Base-by-base conservation (phyloP, 2,797 vertebrate species). In the Lophura swinhoii region DNA sequence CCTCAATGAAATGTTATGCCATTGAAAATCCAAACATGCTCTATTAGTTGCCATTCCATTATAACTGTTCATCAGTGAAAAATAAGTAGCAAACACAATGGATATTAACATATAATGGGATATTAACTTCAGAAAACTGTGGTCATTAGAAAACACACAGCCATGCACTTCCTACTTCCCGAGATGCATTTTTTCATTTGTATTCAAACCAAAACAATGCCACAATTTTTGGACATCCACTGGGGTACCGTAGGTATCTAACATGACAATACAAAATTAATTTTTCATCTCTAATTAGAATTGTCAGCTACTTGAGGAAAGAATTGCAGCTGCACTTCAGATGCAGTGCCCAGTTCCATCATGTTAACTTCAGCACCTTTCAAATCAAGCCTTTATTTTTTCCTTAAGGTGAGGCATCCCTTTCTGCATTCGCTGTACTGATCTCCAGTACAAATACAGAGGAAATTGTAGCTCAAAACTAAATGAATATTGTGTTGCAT, bases 401-500 rank as follows among this genome's bases (percentile, higher is more conserved):
- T 41, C 41, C 75, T 72, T 48, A n/a, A 77, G 62, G 78, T 62
- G 66, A 82, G 72, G 90, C 73, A 49, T 62, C 75, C 85, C 89
- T 94, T 96, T 91, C 81, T 88, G 89, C 80, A 53, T 41, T 90
- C 0, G 0, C 59, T 68, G 71, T 22, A 88, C 84, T 95, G 82
- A 87, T 94, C 91, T 77, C 70, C 18, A n/a, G 75, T 79, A 56
- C 77, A 94, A 93, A 91, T 81, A 94, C 44, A 51, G 82, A 68
- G 1, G 5, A 83, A 95, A 95, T 60, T 77, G 89, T 31, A 87
- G 75, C 87, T 96, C 81, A 80, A 88, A 95, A 95, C 91, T 89
- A 95, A 92, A 94, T 87, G 43, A 91, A 58, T 69, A n/a, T 48
- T 51, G 48, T 89, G 85, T 69, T 93, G 87, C 94, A 49, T 37